Conservation (phyloP, 2,797 vertebrate genomes). For the Macrochelys suwanniensis region DNA sequence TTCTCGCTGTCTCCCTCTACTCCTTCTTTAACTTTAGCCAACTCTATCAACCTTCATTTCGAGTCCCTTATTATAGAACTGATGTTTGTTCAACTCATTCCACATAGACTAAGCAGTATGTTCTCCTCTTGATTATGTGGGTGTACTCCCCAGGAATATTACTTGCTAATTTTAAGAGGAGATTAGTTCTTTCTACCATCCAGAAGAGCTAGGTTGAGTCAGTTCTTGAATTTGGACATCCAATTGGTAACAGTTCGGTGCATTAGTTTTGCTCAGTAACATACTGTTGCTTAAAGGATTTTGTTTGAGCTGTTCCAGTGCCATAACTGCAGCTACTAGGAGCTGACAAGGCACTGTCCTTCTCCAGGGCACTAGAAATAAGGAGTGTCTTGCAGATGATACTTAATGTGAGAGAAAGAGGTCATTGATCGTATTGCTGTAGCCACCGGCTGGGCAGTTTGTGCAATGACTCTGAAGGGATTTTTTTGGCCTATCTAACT, state of each 20-base stretch:
- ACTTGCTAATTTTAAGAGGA: slow-evolving; percentile 25
- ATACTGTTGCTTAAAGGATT: slow-evolving; percentile 64
- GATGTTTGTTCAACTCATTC: slow-evolving; percentile 36
- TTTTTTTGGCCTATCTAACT: slow-evolving; percentile 6
- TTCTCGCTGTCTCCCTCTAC: not conserved
- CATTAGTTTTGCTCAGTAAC: slow-evolving; percentile 59
- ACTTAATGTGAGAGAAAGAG: slow-evolving; percentile 59
- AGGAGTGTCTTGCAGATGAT: slow-evolving; percentile 54
- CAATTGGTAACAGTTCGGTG: slow-evolving; percentile 55
- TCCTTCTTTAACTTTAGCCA: slow-evolving; percentile 20
- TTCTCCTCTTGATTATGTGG: slow-evolving; percentile 56
- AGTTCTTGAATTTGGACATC: slow-evolving; percentile 40
- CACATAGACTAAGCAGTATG: slow-evolving; percentile 39
- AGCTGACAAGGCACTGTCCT: slow-evolving; percentile 68
- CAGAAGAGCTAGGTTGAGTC: not conserved
- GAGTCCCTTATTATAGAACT: slow-evolving; percentile 11
- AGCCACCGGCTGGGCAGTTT: slow-evolving; percentile 62
- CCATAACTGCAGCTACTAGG: slow-evolving; percentile 71
- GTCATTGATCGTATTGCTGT: slow-evolving; percentile 56
- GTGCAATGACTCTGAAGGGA: slow-evolving; percentile 66
- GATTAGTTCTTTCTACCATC: slow-evolving; percentile 27
- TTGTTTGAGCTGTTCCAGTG: slow-evolving; percentile 65
- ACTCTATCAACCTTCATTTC: slow-evolving; percentile 30
- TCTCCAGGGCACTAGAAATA: slow-evolving; percentile 61
- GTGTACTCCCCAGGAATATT: slow-evolving; percentile 18